Base-by-base conservation (phyloP, 2,797 vertebrate genomes). In the Enteromius paludinosus region DNA sequence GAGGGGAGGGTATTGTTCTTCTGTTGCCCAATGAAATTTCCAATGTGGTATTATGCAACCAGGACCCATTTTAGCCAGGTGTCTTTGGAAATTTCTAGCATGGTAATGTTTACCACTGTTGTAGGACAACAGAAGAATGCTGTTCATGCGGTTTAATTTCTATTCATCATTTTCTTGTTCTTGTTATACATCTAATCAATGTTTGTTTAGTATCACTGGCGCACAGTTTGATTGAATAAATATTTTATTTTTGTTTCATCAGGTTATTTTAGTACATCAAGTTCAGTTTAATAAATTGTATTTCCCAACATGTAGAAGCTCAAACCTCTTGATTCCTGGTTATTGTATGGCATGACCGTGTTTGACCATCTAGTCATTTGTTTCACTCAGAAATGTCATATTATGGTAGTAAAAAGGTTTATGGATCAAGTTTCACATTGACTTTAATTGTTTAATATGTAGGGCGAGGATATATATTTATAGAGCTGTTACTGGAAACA, bases 1-100 rank as follows among this genome's bases (percentile, higher is more conserved):
- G 30, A 83, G 45, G 15, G 72, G 30, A 83, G 45, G 15, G 52
- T 30, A 61, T 69, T 83, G 71, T 82, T 68, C 7, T 70, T n/a
- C 28, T 61, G 41, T 83, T 4, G 2, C 30, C 49, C 62, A 76
- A 70, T 77, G 35, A 62, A 14, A 61, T 77, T 61, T 83, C 9
- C 28, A 20, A 6, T 66, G 61, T 65, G 43, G 30, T 38, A 5
- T 54, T 81, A 41, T 49, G 15, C 25, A 68, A 75, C 47, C 23
- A 17, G 45, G 47, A 28, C 35, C 66, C 30, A 30, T 54, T 74
- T 82, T 17, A 66, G 61, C 62, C 61, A 66, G 70, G 43, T 74
- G 62, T 30, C 23, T 75, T 43, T 75, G 38, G 61, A 74, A 15
- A 25, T 66, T 66, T 73, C 59, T 18, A 28, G 54, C 65, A 59